These are phyloP conservation scores for Acanthopagrus latus DNA, from an alignment of 2,797 vertebrate genomes.

Conservation along the genomic window DNA sequence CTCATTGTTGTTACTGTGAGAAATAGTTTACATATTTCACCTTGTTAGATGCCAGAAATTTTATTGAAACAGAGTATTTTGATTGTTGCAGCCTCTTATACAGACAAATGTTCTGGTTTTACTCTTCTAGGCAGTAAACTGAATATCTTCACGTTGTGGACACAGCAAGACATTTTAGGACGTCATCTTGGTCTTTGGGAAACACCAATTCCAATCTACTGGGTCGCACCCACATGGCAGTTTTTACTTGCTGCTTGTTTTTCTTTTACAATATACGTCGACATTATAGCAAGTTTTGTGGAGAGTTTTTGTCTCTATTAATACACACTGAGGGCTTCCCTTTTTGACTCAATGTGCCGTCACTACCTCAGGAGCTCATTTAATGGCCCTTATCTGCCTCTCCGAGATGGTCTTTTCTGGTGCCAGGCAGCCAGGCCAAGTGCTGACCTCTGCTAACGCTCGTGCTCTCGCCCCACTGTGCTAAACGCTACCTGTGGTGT, in stretches of 20 bases:
- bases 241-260: slow-evolving; percentile 9
- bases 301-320: not conserved
- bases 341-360: slow-evolving; percentile 17
- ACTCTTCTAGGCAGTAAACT: too few relatives aligned
- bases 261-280: not conserved
- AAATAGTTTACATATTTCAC: slow-evolving; percentile 37
- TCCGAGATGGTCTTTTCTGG: slow-evolving; percentile 47
- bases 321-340: slow-evolving; percentile 5
- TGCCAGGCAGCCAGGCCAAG: slow-evolving; percentile 69
- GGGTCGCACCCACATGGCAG: not conserved
- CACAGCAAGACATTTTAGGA: too few relatives aligned
- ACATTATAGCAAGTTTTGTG: not conserved
- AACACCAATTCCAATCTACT: too few relatives aligned
- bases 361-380: slow-evolving; percentile 39
- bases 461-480: slow-evolving; percentile 72
- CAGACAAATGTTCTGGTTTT: too few relatives aligned
- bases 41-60: slow-evolving; percentile 28
- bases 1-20: slow-evolving; percentile 47
- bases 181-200: too few relatives aligned
- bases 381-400: slow-evolving; percentile 49
- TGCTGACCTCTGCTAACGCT: slow-evolving; percentile 78
- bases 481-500: slow-evolving; percentile 84
- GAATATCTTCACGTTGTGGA: too few relatives aligned
- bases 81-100: too few relatives aligned
- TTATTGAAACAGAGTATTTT: too few relatives aligned